phyloP scores from a whole-genome alignment of 35 echinoderm and acorn worm species.

The Ophioderma brevispina region DNA sequence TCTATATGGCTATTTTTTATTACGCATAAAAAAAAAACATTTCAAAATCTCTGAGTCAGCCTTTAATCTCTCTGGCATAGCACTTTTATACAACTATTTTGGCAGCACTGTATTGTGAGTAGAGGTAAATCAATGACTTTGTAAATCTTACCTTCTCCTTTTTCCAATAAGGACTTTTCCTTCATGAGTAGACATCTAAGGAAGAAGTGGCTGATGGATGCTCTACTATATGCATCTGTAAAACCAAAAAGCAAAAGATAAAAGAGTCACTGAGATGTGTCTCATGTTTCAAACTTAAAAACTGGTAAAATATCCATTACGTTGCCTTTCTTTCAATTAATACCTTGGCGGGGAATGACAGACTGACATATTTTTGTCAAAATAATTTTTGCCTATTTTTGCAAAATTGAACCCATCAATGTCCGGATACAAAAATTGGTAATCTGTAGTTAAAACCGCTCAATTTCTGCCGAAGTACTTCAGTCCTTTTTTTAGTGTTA shows the following conservation, averaged over 20 bases:
- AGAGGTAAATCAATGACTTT: no score
- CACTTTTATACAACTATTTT: no score
- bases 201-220: constrained; percentile 86
- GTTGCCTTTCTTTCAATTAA: background rate
- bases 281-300: background rate
- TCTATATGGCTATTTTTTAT: no score
- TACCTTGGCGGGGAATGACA: background rate
- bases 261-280: background rate
- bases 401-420: no score
- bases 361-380: background rate
- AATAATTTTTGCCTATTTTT: background rate
- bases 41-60: no score
- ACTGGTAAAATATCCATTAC: background rate
- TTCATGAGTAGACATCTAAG: constrained; percentile 70
- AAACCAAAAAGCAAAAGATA: background rate
- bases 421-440: no score
- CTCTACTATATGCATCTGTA: constrained; percentile 92
- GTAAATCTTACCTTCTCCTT: constrained; percentile 20
- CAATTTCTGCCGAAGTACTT: no score
- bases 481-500: no score
- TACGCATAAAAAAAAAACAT: no score
- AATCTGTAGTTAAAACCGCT: no score
- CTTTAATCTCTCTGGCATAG: no score
- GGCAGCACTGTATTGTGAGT: no score
- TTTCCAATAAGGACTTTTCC: constrained; percentile 62